Conservation (phyloP, 2,888 invertebrate genomes). For the Chrysolina americana region DNA sequence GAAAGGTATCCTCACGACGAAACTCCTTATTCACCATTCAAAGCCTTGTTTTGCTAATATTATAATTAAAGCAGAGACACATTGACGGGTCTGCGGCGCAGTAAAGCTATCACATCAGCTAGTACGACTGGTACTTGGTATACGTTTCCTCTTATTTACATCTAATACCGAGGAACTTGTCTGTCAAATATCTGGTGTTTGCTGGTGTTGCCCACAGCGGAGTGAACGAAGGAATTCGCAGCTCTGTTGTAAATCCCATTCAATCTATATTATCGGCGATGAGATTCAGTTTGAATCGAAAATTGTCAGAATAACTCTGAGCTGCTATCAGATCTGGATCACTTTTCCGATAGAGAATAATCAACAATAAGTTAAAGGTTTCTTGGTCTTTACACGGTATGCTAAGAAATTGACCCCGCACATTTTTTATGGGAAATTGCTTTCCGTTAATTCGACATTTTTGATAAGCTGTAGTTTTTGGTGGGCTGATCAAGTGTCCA, state of each 20-base stretch:
- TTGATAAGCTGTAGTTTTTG: too few species aligned
- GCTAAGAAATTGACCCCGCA: too few species aligned
- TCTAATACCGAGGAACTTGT: slow-evolving; percentile 28
- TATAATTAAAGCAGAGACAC: slow-evolving; percentile 65
- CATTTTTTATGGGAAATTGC: too few species aligned
- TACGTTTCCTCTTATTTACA: slow-evolving; percentile 33
- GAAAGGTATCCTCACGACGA: slow-evolving; percentile 15
- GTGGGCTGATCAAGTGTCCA: too few species aligned
- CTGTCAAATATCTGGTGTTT: slow-evolving; percentile 31
- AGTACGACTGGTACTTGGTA: slow-evolving; percentile 22
- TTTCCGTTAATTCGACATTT: too few species aligned
- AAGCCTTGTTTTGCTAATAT: slow-evolving; percentile 60
- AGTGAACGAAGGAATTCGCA: slow-evolving; percentile 38
- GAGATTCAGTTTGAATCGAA: slow-evolving; percentile 31
- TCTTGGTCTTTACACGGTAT: neutral
- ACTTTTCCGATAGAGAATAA: neutral
- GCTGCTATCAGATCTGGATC: slow-evolving; percentile 30
- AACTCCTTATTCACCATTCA: slow-evolving; percentile 50
- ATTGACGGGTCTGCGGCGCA: slow-evolving; percentile 62
- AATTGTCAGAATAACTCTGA: slow-evolving; percentile 31
- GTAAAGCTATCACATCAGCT: slow-evolving; percentile 44
- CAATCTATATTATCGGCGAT: slow-evolving; percentile 43
- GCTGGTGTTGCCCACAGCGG: slow-evolving; percentile 27
- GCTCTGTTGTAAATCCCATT: slow-evolving; percentile 47
- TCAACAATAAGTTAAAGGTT: neutral